These are phyloP conservation scores for Anser cygnoides DNA, from an alignment of 2,113 vertebrate species.

Conservation along the genomic window DNA sequence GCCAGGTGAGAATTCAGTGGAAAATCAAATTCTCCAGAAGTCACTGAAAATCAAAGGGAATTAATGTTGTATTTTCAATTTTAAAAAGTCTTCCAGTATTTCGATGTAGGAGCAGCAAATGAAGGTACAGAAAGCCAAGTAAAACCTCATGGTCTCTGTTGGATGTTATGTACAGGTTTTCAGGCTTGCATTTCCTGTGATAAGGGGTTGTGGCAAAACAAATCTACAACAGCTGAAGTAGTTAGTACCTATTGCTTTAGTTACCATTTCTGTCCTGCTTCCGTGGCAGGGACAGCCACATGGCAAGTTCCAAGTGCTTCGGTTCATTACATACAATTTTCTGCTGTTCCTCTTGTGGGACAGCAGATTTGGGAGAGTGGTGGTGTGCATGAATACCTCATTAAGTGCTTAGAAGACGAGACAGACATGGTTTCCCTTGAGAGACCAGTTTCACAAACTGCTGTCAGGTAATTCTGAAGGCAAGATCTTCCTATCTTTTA, in stretches of 20 bases:
- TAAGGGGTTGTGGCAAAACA: neutral
- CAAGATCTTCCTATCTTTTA: neutral
- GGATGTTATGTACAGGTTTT: fast-evolving
- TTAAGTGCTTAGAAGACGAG: neutral
- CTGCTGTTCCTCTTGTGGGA: neutral
- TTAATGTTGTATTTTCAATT: neutral
- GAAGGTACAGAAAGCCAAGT: neutral
- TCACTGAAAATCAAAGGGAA: neutral
- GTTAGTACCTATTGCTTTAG: neutral
- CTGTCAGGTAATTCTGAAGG: neutral
- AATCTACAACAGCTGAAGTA: neutral
- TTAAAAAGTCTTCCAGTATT: neutral
- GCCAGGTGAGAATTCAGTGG: neutral
- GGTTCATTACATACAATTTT: neutral
- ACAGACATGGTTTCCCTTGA: neutral
- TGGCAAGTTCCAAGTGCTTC: neutral
- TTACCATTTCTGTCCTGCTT: neutral
- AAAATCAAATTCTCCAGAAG: neutral
- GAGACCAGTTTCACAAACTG: neutral
- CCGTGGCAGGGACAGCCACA: neutral
- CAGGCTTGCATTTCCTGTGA: neutral
- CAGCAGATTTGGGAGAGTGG: neutral
- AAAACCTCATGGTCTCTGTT: neutral
- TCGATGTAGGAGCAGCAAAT: neutral
- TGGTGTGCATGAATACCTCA: neutral